phyloP scores from a whole-genome alignment of 2,113 vertebrate species.

The Catharus minimus region DNA sequence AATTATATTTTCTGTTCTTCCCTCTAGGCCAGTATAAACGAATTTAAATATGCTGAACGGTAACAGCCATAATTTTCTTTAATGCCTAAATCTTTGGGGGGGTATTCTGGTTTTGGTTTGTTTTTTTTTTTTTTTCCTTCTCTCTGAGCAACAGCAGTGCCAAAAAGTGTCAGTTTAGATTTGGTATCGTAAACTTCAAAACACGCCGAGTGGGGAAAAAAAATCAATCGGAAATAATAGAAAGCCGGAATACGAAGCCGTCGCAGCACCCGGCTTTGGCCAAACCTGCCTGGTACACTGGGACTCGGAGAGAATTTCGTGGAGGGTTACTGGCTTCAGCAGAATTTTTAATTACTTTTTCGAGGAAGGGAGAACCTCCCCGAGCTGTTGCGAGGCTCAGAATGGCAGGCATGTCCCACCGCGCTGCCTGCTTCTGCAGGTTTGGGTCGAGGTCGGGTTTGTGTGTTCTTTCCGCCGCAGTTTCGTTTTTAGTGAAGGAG shows the following conservation, averaged over 20 bases:
- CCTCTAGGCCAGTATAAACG: constrained; percentile 76
- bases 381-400: neutral
- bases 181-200: constrained; percentile 49
- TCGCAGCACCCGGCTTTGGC: constrained; percentile 24
- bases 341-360: neutral
- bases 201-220: neutral
- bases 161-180: constrained; percentile 44
- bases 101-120: neutral
- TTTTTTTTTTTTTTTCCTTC: neutral
- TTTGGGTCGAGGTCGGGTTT: neutral
- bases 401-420: neutral
- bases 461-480: neutral
- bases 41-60: constrained; percentile 62
- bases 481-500: neutral
- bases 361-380: neutral
- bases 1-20: constrained; percentile 68
- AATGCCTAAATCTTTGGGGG: constrained; percentile 31
- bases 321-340: neutral
- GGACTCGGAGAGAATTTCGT: neutral
- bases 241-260: constrained; percentile 15
- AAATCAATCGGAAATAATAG: neutral
- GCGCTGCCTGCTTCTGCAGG: neutral
- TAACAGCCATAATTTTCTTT: constrained; percentile 46
- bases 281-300: neutral
- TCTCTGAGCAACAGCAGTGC: constrained; percentile 5